Conservation (phyloP, 2,888 invertebrate species). For the Stenodera caucasica region DNA sequence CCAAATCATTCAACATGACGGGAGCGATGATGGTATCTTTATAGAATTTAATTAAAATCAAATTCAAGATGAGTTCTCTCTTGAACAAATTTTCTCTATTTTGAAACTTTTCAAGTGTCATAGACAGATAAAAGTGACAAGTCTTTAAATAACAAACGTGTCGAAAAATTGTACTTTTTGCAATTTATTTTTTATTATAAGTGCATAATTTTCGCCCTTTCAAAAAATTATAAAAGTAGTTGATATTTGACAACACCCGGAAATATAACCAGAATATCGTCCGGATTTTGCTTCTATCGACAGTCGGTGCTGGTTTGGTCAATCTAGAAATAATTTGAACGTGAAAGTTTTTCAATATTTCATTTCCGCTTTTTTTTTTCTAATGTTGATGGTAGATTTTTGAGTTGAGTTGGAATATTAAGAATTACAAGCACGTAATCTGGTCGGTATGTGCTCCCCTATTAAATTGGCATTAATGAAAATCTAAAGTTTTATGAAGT, state of each 20-base stretch:
- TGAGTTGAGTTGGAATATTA: background rate
- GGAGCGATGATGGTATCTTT: background rate
- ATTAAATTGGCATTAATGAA: background rate
- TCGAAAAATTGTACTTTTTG: too few relatives aligned
- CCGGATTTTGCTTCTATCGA: background rate
- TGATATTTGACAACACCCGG: too few relatives aligned
- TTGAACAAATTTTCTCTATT: background rate
- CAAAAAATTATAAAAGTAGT: too few relatives aligned
- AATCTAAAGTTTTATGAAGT: background rate
- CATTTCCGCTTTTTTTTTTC: background rate
- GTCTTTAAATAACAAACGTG: too few relatives aligned
- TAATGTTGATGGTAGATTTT: background rate
- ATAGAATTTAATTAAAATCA: background rate
- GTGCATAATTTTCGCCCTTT: too few relatives aligned
- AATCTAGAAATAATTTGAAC: background rate
- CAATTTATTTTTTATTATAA: too few relatives aligned
- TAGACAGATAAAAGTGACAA: too few relatives aligned
- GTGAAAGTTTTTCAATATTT: background rate
- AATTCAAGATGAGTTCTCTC: background rate
- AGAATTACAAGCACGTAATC: background rate
- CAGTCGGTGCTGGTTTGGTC: background rate
- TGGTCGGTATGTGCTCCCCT: background rate
- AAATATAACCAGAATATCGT: background rate
- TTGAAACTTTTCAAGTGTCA: background rate
- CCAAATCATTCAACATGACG: background rate